Base-by-base conservation (phyloP, 2,888 invertebrate genomes). In the Tethea ocularis region DNA sequence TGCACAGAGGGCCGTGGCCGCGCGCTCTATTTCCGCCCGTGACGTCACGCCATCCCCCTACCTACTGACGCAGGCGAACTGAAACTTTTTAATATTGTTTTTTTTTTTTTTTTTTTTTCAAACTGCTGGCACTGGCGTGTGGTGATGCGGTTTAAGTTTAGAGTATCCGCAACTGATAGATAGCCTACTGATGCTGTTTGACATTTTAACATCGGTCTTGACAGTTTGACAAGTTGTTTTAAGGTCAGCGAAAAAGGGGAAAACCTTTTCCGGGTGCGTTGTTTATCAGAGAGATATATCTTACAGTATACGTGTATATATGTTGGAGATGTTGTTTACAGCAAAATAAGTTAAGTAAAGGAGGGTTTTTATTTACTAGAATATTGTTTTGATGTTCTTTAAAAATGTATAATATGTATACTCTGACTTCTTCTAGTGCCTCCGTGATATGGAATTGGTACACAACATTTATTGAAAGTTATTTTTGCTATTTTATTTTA, bases 21-120 rank as follows among this genome's bases (percentile, higher is more conserved):
- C 66, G 71, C 78, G 82, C 74, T 82, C 84, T 81, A 84, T 79
- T 84, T 85, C 84, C 81, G 78, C 63, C 61, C 57, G 74, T 84
- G 84, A 84, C 84, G 84, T 85, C 84, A 83, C 74, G 55, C 65
- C 69, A 68, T 76, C 78, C 77, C 72, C 78, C 81, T 51, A 59
- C 61, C 75, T 78, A 76, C 80, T 84, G 84, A 84, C 84, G 84
- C 74, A 83, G 78, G 74, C 77, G 61, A 64, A 67, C 71, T 75
- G 71, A 71, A 75, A 78, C 72, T 74, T 81, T 77, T 77, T 66
- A 74, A 55, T 33, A 29, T 29, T 60, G 67, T 59, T 70, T 72
- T 72, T 69, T 74, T 74, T 76, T 72, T 26, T 59, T 70, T 72
- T 72, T 69, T 74, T 74, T 76, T 72, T 26, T 68, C 52, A 60